Conservation (phyloP, 2,888 invertebrate species). For the Ectemnius lituratus region DNA sequence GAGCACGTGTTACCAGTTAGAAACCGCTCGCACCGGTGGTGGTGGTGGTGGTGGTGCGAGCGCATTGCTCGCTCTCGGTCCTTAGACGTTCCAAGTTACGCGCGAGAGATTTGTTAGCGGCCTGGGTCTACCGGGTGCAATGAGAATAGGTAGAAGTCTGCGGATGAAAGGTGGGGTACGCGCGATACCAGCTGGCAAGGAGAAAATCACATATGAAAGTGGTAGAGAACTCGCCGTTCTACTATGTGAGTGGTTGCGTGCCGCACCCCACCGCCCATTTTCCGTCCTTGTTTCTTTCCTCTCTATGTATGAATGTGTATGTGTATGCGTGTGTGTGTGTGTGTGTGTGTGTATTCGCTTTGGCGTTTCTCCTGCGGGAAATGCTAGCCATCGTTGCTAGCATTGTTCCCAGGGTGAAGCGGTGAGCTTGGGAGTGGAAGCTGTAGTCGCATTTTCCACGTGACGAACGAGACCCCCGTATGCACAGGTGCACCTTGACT, state of each 20-base stretch:
- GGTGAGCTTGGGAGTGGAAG: conserved; percentile 13
- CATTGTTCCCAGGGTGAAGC: conserved; percentile 43
- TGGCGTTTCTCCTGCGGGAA: conserved; percentile 44
- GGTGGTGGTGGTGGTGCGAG: no score
- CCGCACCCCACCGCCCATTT: no score
- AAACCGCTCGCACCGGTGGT: no score
- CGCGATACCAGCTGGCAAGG: conserved; percentile 15
- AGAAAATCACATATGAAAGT: conserved; percentile 50
- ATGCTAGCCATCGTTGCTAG: conserved; percentile 48
- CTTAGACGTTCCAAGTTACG: no score
- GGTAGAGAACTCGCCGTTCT: conserved; percentile 46
- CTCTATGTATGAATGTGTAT: neutral
- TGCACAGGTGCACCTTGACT: conserved; percentile 45
- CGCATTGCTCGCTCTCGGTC: no score
- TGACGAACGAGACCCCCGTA: conserved; percentile 45
- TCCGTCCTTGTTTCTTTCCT: neutral
- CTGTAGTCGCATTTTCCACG: conserved; percentile 50
- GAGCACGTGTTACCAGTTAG: no score
- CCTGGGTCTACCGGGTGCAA: no score
- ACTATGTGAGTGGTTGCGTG: conserved; percentile 38
- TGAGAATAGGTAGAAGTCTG: neutral
- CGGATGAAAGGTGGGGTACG: conserved; percentile 11
- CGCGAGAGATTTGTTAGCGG: no score
- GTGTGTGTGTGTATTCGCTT: neutral
- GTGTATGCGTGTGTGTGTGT: neutral